Base-by-base conservation (phyloP, 2,888 invertebrate species). In the Meandrusa payeni region DNA sequence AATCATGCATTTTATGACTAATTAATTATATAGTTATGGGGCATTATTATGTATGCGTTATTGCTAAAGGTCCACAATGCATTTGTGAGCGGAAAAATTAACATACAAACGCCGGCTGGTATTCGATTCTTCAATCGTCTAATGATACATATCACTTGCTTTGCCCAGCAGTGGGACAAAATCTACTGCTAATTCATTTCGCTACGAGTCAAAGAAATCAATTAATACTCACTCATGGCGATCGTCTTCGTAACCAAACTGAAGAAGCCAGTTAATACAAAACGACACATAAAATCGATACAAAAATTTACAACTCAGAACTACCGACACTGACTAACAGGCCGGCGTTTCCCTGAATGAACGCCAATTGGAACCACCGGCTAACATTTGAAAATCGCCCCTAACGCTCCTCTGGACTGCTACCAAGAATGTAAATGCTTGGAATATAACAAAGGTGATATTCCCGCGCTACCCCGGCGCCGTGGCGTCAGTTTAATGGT, bases 241-340 rank as follows among this genome's bases (percentile, higher is more conserved):
- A 46, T 41, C 19, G 38, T 38, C 32, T 39, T 41, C 41, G 49
- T 20, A 3, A 50, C 28, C 9, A 42, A 32, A n/a, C 28, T 23
- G 13, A 47, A 9, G 19, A 50, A 20, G 0, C 44, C 47, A 33
- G 50, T 45, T 10, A 42, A 47, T 22, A 48, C 41, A 38, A 41
- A 53, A 36, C 49, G 48, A 36, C 54, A 56, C 56, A 56, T 56
- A 19, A 23, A 36, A 42, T 42, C 34, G 7, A 42, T 43, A 24
- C 10, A 6, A 10, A 10, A 33, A 33, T 20, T 10, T 33, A 12
- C 23, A 12, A 41, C 24, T 32, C 3, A 6, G 6, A 20, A 32
- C 32, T 32, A n/a, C 13, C 9, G 13, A 13, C 20, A 20, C 26
- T 27, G 41, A 41, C 26, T 32, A 22, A 39, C 23, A 4, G 29